Conservation (phyloP, 1,140 invertebrate species). For the Teleopsis dalmanni region DNA sequence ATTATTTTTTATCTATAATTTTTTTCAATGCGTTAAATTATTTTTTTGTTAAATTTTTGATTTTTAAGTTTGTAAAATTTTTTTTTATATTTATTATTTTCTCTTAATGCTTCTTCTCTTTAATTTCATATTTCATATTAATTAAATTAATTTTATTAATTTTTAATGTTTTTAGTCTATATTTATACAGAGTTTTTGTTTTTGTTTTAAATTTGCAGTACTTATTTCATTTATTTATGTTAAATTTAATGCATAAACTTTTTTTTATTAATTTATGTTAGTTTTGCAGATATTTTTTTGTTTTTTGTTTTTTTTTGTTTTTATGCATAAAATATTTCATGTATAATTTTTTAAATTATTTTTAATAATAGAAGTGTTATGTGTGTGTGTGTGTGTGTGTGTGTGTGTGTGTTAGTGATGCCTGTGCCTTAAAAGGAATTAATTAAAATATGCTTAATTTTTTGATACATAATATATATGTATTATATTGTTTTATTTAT, state of each 20-base stretch:
- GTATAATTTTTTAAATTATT: background rate
- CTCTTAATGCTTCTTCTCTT: background rate
- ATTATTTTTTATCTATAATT: background rate
- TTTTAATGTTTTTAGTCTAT: background rate
- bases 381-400: background rate
- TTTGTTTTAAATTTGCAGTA: background rate
- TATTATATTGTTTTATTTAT: slow-evolving; percentile 1
- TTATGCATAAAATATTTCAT: background rate
- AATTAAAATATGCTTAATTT: too few species aligned
- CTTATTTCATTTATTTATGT: background rate
- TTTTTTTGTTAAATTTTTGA: slow-evolving; percentile 23
- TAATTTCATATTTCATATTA: background rate
- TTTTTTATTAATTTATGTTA: background rate
- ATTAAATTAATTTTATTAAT: background rate
- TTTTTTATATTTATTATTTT: slow-evolving; percentile 9
- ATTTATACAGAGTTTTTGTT: background rate
- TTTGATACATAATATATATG: too few species aligned
- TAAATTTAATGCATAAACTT: background rate
- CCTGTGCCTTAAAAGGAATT: background rate
- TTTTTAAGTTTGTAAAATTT: slow-evolving; percentile 18
- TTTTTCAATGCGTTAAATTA: slow-evolving; percentile 19
- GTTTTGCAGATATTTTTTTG: slow-evolving; percentile 6
- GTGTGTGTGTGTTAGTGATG: background rate
- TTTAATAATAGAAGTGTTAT: background rate
- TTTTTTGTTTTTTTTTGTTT: slow-evolving; percentile 7